Conservation (phyloP, 2,797 vertebrate species). For the Lerista edwardsae region DNA sequence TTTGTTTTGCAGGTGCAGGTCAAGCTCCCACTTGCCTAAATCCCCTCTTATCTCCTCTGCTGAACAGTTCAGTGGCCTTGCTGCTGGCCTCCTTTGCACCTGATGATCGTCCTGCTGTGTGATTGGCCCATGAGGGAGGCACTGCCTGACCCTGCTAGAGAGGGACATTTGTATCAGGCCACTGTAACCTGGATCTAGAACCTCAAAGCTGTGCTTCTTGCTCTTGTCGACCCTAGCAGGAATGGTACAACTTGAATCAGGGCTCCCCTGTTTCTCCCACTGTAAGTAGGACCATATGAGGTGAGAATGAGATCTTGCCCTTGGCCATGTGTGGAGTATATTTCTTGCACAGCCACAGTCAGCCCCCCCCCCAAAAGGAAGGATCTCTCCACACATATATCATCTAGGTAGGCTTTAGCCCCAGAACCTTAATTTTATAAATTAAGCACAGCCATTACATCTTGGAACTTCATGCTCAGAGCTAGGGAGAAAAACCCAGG, state of each 20-base stretch:
- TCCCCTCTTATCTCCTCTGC: background rate
- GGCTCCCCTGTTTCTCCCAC: background rate
- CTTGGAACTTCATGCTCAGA: background rate
- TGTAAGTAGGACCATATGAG: background rate
- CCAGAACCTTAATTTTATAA: background rate
- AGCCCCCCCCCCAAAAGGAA: background rate
- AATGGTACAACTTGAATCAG: background rate
- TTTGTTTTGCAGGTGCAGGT: background rate
- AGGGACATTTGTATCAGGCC: too few species aligned
- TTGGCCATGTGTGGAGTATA: background rate
- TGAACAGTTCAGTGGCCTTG: too few species aligned
- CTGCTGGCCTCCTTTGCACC: background rate
- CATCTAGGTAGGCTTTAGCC: background rate
- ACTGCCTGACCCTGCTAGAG: background rate
- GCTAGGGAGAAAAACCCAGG: background rate
- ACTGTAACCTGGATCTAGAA: background rate
- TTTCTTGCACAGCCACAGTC: background rate
- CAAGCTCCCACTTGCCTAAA: background rate
- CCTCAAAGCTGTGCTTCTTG: background rate
- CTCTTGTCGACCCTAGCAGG: background rate
- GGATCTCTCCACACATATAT: too few species aligned
- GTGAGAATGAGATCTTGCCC: background rate
- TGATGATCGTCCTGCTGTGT: background rate
- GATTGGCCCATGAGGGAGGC: background rate
- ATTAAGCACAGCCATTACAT: background rate